Base-by-base conservation (phyloP, 2,888 invertebrate species). In the Parnassius orleans region DNA sequence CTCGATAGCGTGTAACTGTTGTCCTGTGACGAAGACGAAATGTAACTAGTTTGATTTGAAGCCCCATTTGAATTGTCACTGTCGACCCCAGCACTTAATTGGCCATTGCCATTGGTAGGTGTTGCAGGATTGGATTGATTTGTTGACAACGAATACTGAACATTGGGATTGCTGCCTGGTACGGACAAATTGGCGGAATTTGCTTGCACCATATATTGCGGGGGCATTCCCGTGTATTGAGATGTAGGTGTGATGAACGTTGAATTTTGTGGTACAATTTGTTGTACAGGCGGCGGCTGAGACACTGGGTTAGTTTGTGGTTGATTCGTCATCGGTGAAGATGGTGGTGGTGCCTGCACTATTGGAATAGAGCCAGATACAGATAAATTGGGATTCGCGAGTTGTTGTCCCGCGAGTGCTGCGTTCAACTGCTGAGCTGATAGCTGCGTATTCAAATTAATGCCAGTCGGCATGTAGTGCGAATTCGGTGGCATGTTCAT, bases 391-490 rank as follows among this genome's bases (percentile, higher is more conserved):
- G 78, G 82, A 63, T 84, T 86, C 0, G 74, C 66, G 11, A 90
- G 64, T 57, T 90, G 89, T 57, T 89, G 90, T 0, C 86, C 81
- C 1, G 87, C 85, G 14, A 91, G 69, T 44, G 90, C 90, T 50
- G 90, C 89, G 66, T 90, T 90, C 2, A 91, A 66, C 64, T 91
- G 90, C 65, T 90, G 90, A 1, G 90, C 86, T 2, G 90, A 86
- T n/a, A 90, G 72, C 68, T 84, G 89, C 57, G 87, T 81, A 65
- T 90, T 90, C 1, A 91, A 70, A 63, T 89, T 91, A 10, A 91
- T 75, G 0, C 90, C 89, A 0, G 85, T 73, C 0, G 77, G 88
- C 86, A 91, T 83, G 64, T 90, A 91, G 53, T 90, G 90, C 0
- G 88, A 83, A 55, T 83, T 85, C 0, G 78, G 79, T 7, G 74